Evolutionary conservation across 2,888 invertebrate species (phyloP).

Genomic region (Odontothrips loti): DNA sequence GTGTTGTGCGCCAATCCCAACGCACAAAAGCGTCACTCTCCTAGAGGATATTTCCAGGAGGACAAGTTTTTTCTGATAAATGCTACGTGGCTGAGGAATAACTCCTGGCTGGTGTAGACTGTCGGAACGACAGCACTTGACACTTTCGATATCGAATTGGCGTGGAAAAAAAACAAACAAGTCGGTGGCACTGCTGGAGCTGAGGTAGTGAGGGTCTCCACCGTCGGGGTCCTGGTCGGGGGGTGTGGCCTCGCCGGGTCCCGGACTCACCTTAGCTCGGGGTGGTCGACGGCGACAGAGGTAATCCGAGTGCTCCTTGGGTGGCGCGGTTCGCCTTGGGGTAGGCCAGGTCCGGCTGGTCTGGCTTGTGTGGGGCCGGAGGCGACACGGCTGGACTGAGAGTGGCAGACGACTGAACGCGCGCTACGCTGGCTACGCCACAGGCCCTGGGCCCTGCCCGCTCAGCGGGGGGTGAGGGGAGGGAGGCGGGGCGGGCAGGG

Average conservation of each 20-base stretch:
- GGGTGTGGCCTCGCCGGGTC: background rate
- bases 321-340: background rate
- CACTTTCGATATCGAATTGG: no score
- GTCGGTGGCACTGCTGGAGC: no score
- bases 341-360: background rate
- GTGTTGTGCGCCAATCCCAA: no score
- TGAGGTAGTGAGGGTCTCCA: no score
- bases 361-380: background rate
- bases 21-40: no score
- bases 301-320: background rate
- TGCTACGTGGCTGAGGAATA: no score
- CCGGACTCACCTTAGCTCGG: background rate
- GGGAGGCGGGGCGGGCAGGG: background rate
- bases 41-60: no score
- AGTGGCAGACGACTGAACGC: background rate
- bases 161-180: no score
- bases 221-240: background rate
- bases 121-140: no score
- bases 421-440: background rate
- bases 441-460: background rate
- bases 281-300: background rate
- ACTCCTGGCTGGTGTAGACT: no score
- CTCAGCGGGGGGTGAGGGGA: background rate
- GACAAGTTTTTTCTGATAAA: no score
- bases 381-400: slow-evolving; percentile 5